Conservation (phyloP, 2,113 vertebrate species). For the Lepidothrix coronata region DNA sequence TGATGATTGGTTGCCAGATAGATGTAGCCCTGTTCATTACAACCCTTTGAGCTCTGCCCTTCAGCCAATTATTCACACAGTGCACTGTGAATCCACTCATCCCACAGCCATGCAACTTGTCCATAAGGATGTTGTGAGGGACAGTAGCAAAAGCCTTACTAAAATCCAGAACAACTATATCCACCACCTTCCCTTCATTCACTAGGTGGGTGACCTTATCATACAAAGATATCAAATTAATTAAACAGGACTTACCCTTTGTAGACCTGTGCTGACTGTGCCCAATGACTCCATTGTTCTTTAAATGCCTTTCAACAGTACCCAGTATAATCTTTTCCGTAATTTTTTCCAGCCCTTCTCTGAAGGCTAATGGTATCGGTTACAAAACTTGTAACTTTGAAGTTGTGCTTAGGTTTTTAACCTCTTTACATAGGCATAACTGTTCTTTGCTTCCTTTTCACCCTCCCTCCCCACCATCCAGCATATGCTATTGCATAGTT, state of each 20-base stretch:
- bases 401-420: neutral
- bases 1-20: neutral
- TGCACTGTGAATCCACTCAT: neutral
- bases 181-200: neutral
- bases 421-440: neutral
- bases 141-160: neutral
- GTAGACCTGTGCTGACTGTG: neutral
- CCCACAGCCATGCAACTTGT: neutral
- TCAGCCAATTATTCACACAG: neutral
- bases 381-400: neutral
- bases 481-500: neutral
- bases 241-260: neutral
- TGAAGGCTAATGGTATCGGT: neutral
- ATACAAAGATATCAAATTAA: neutral
- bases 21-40: neutral
- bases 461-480: neutral
- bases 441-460: neutral
- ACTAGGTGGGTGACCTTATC: neutral
- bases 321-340: neutral
- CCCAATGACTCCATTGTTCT: neutral
- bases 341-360: neutral
- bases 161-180: neutral
- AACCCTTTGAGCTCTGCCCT: neutral
- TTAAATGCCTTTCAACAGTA: neutral
- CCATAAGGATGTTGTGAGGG: neutral